A percentile compares a stretch with the other conserved stretches of the same genome.
Evolutionary conservation across 2,888 invertebrate species (phyloP).

Genomic region (Tiliacea aurago): DNA sequence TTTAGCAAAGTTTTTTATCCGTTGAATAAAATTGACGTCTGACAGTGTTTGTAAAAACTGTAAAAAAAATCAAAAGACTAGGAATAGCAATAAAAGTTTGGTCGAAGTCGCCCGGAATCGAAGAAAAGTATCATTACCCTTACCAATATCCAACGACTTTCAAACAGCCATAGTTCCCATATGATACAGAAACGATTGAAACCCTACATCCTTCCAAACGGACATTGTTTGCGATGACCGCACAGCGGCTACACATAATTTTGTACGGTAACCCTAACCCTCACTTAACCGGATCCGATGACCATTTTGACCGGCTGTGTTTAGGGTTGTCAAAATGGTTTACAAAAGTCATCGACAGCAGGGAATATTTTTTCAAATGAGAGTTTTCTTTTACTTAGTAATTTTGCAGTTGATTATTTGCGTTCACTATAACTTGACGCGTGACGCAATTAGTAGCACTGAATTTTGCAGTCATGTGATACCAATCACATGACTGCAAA

Average conservation of each 20-base stretch:
- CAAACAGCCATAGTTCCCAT: constrained; percentile 9
- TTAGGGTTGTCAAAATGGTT: constrained; percentile 72
- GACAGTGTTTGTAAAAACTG: background rate
- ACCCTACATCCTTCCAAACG: constrained; percentile 69
- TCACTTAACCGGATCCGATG: constrained; percentile 73
- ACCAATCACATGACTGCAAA: too few species aligned
- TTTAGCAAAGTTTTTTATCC: background rate
- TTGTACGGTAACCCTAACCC: constrained; percentile 76
- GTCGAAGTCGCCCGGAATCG: background rate
- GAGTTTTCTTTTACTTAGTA: background rate
- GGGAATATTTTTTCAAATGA: background rate
- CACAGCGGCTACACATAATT: constrained; percentile 78
- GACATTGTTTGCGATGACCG: constrained; percentile 80
- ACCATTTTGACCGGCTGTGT: constrained; percentile 76
- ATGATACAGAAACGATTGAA: constrained; percentile 77
- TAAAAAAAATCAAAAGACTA: background rate
- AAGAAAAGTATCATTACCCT: background rate
- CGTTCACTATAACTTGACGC: too few species aligned
- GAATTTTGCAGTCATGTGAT: too few species aligned
- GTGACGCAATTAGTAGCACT: too few species aligned
- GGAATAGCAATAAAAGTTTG: background rate
- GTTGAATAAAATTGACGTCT: background rate
- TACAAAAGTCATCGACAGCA: background rate
- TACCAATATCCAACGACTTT: background rate
- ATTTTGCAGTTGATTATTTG: background rate